Evolutionary conservation across 2,888 invertebrate genomes (phyloP), one percentile per base, ranked within the genome.

Genomic region (Agrotis clavis): DNA sequence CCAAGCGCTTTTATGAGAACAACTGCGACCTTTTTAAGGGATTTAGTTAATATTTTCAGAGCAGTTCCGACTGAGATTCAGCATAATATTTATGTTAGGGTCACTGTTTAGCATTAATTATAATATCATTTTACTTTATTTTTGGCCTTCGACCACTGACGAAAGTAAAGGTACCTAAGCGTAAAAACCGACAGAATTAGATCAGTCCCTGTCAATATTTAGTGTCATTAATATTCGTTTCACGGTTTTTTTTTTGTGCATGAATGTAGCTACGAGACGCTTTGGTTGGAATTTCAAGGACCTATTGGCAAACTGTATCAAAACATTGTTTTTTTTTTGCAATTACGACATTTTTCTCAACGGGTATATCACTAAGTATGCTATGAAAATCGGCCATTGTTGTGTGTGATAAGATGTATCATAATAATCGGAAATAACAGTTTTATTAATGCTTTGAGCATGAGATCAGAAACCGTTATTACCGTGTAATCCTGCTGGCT

Each of bases 151-250:
- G 14, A 65, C 60, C 50, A 57, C 53, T 68, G 30, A 35, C 54
- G 30, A 64, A 41, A 61, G 9, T 67, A 14, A 19, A 56, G 19
- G 57, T 47, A n/a, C n/a, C n/a, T n/a, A 54, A 50, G 18, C 4
- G 25, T 48, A 66, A 56, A n/a, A 21, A n/a, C 19, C 48, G 56
- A 67, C n/a, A 16, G 30, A 69, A 66, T 62, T 25, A 50, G 60
- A 72, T 74, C 62, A 67, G 41, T 70, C 53, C 25, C 61, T 70
- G 62, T 48, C 35, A 54, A 19, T 41, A 7, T 61, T 57, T 62
- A 16, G 53, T 48, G 57, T 63, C 71, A 65, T 75, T 69, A 73
- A 71, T 77, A 69, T 75, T 75, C 53, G 54, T 73, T 71, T 67
- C 47, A 74, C 25, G 2, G 14, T 14, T 25, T 72, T 77, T 72